These are phyloP conservation scores for Melospiza georgiana DNA, from an alignment of 2,113 vertebrate species.

Conservation along the genomic window DNA sequence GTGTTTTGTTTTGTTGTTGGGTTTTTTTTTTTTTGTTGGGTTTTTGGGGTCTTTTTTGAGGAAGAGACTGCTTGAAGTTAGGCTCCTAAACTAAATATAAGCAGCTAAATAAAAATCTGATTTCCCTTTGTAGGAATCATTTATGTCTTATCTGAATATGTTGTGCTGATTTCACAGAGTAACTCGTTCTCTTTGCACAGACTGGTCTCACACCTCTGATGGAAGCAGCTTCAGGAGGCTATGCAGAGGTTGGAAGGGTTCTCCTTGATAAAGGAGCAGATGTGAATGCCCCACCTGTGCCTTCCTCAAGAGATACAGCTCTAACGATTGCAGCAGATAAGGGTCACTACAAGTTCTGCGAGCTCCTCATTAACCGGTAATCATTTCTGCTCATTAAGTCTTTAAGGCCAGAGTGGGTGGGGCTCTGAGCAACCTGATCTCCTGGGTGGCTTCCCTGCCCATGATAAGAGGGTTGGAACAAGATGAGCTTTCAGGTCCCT, in stretches of 20 bases:
- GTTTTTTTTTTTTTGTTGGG: accelerated
- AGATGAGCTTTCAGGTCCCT: background rate
- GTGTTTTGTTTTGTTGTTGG: background rate
- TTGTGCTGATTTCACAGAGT: background rate
- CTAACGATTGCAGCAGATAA: slow-evolving; percentile 98
- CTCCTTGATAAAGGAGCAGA: slow-evolving; percentile 98
- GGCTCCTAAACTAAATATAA: background rate
- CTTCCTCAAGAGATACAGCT: slow-evolving; percentile 96
- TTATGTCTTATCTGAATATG: background rate
- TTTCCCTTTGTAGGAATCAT: background rate
- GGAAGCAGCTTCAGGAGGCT: slow-evolving; percentile 98
- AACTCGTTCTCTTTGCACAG: slow-evolving; percentile 67
- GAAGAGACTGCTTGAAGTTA: background rate
- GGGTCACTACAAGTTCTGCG: slow-evolving; percentile 99
- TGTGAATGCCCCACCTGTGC: slow-evolving; percentile 96
- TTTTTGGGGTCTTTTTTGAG: background rate
- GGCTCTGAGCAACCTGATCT: background rate
- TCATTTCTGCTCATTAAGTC: background rate
- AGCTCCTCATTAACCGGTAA: slow-evolving; percentile 95
- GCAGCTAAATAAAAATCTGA: background rate
- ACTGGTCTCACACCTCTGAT: slow-evolving; percentile 97
- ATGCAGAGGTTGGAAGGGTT: slow-evolving; percentile 97
- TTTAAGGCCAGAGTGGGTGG: background rate
- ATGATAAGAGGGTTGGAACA: background rate
- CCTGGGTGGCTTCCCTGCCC: background rate